Conservation (phyloP, 2,888 invertebrate species). For the Hoplodrina blanda region DNA sequence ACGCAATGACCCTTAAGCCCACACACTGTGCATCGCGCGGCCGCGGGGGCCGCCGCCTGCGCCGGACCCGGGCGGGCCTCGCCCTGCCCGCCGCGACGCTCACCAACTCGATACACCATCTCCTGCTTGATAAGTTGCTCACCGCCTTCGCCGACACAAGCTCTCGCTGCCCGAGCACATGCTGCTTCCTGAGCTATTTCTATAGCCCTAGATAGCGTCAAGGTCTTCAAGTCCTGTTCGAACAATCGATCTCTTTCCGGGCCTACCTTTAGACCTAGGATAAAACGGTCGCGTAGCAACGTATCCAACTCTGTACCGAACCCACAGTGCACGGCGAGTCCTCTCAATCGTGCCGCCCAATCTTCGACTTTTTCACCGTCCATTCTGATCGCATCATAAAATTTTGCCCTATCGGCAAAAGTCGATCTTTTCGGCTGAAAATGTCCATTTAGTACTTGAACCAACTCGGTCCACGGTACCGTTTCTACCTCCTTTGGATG, state of each 20-base stretch:
- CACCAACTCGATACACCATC: slow-evolving; percentile 1
- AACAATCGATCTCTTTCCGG: slow-evolving; percentile 2
- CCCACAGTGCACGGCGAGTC: too few relatives aligned
- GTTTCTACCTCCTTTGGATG: slow-evolving; percentile 1
- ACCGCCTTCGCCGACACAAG: not conserved
- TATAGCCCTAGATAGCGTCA: slow-evolving; percentile 4
- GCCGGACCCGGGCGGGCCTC: slow-evolving; percentile 1
- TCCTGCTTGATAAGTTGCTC: slow-evolving; percentile 12
- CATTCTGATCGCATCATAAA: slow-evolving; percentile 5
- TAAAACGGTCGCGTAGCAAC: slow-evolving; percentile 6
- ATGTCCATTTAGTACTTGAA: not conserved
- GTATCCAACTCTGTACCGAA: too few relatives aligned
- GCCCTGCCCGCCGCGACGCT: slow-evolving; percentile 1
- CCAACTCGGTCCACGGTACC: not conserved
- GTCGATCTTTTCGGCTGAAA: slow-evolving; percentile 13
- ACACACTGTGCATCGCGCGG: slow-evolving; percentile 1
- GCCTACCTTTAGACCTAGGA: not conserved
- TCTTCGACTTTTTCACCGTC: slow-evolving; percentile 6
- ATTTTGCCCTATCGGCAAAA: slow-evolving; percentile 10
- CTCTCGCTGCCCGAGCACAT: not conserved
- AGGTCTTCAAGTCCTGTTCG: not conserved
- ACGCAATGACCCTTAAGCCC: slow-evolving; percentile 1
- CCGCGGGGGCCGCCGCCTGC: slow-evolving; percentile 1
- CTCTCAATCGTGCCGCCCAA: slow-evolving; percentile 3
- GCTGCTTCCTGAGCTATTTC: slow-evolving; percentile 6